Evolutionary conservation across 2,113 vertebrate species (phyloP), one percentile per base, ranked within the genome.

Genomic region (Melanocharis versteri): DNA sequence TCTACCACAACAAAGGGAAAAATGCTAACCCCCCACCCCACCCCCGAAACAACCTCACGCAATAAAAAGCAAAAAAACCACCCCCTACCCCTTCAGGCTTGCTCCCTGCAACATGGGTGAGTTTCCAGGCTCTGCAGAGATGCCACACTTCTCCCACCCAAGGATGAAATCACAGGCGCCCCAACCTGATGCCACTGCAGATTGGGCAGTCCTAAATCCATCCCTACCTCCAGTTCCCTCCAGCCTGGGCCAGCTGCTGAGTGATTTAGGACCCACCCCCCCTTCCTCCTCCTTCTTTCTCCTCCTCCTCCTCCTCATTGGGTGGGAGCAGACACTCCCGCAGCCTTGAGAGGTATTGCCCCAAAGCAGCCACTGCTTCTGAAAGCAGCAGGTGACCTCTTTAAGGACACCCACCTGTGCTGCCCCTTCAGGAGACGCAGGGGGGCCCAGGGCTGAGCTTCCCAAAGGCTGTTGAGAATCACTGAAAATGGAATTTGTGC

Each of bases 21-120:
- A 30, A 50, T 4, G 1, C 15, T 39, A 17, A 57, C n/a, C n/a
- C n/a, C n/a, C n/a, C n/a, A n/a, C n/a, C n/a, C n/a, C n/a, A 3
- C 11, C 15, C 19, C 39, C 4, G 1, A 53, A 54, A 2, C 7
- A 37, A 45, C 13, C 11, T 53, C 28, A 48, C 23, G 39, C 6
- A 62, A 42, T 23, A 26, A 68, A 83, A 62, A 71, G 2, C 1
- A 71, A 9, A 15, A 31, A 60, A 54, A 68, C n/a, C n/a, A 16
- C 0, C 4, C 2, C 16, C 10, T 40, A 57, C 31, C 11, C 0
- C 16, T 61, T 27, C 1, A 2, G 1, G 7, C 10, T 54, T 50
- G 0, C 44, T 68, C 7, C 11, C 7, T 45, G 3, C 7, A 65
- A 6, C 2, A 13, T 0, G 0, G 2, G 0, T 17, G 3, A 9